Evolutionary conservation across 1,140 invertebrate species (phyloP), one percentile per base, ranked within the genome.

Genomic region (Ganaspis sp.): DNA sequence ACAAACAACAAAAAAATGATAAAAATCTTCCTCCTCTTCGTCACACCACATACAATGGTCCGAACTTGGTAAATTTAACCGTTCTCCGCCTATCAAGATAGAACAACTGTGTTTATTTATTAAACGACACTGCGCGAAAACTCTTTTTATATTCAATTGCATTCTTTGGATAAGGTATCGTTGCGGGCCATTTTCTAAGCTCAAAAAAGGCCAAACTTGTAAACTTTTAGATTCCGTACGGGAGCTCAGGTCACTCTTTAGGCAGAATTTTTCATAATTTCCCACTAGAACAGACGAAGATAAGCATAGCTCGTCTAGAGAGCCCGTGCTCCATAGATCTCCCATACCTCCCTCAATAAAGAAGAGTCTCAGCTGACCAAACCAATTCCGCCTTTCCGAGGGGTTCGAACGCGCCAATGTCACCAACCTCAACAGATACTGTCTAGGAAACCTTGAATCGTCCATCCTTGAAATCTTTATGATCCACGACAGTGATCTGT

Each of bases 11-110:
- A 72, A 1, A 29, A 21, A 2, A 11, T 37, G 23, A 72, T 19
- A 17, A 37, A 38, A 40, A 15, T 17, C 15, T 21, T 9, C n/a
- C 12, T 9, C 26, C 19, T n/a, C 21, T 9, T 26, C 23, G 15
- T 71, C 34, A 37, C 34, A 71, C 26, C 40, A 40, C 34, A 38
- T 23, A 40, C 40, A 71, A 23, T 42, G 37, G 15, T 70, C 37
- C 5, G 9, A 26, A 34, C 12, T 29, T 29, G 6, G 17, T 38
- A 70, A 17, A 1, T 19, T 29, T 3, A 70, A 9, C 11, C 11
- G 15, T 2, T 17, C 11, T 12, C 1, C 0, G 15, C 9, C n/a
- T 4, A 15, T 15, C 15, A 0, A 15, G 4, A 45, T 15, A 15
- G 4, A 45, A 1, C 11, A 15, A 45, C 12, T 2, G n/a, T 45